These are phyloP conservation scores for Ictalurus furcatus DNA, from an alignment of 2,113 vertebrate species.

Conservation along the genomic window DNA sequence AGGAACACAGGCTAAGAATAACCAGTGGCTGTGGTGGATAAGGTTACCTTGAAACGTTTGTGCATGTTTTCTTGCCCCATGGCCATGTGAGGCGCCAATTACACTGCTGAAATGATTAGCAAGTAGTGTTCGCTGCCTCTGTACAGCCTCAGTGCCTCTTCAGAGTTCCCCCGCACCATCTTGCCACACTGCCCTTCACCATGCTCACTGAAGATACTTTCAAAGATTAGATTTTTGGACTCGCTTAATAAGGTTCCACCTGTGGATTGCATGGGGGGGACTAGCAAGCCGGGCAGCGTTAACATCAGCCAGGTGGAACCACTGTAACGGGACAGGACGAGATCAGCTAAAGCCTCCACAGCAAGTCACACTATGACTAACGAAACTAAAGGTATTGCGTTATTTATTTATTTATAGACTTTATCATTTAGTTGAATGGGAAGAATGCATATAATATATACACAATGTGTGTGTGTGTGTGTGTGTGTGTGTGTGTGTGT, in stretches of 20 bases:
- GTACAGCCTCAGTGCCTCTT: conserved; percentile 54
- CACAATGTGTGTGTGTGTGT: background rate
- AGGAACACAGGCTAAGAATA: conserved; percentile 73
- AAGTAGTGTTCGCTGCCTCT: conserved; percentile 54
- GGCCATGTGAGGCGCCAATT: conserved; percentile 70
- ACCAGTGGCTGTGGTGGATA: conserved; percentile 63
- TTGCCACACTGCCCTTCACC: conserved; percentile 58
- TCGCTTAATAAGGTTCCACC: conserved; percentile 40
- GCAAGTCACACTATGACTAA: conserved; percentile 59
- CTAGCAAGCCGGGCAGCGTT: conserved; percentile 49
- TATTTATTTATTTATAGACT: background rate
- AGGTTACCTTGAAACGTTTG: conserved; percentile 66
- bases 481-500: background rate
- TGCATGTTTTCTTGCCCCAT: conserved; percentile 63
- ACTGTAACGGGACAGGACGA: conserved; percentile 25
- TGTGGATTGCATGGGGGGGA: conserved; percentile 54
- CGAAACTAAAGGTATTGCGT: conserved; percentile 64
- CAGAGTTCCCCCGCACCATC: conserved; percentile 37
- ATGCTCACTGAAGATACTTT: conserved; percentile 63
- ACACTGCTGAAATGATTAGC: conserved; percentile 54
- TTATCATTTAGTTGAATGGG: background rate
- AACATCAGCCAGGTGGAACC: conserved; percentile 42
- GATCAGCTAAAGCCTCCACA: conserved; percentile 46
- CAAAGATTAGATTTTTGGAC: conserved; percentile 53
- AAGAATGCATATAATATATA: background rate